Evolutionary conservation across 2,888 invertebrate genomes (phyloP).

Genomic region (Smittia sp.): DNA sequence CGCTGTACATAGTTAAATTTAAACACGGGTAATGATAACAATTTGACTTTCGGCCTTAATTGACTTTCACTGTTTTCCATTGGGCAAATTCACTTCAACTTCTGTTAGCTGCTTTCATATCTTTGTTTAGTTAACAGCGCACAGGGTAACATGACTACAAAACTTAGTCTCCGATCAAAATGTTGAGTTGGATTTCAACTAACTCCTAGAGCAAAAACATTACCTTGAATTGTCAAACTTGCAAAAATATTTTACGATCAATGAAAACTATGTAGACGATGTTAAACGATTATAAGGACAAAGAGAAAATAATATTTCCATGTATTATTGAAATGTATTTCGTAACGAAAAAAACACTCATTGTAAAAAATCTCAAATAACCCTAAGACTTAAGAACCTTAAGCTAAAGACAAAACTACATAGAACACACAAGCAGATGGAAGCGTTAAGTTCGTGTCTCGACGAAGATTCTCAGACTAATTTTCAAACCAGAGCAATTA

Average conservation of each 20-base stretch:
- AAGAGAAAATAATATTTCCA: constrained; percentile 35
- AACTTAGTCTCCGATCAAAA: too few relatives aligned
- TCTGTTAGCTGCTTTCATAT: too few relatives aligned
- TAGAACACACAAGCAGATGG: neutral
- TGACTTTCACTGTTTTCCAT: neutral
- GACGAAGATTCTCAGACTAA: neutral
- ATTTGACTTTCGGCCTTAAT: constrained; percentile 22
- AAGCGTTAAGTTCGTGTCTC: neutral
- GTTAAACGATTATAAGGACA: neutral
- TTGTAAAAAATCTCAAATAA: constrained; percentile 22
- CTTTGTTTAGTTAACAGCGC: too few relatives aligned
- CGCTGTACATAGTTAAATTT: constrained; percentile 26
- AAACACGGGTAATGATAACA: constrained; percentile 35
- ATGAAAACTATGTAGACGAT: neutral
- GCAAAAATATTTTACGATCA: neutral
- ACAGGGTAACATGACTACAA: too few relatives aligned
- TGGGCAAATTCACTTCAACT: neutral
- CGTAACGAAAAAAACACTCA: constrained; percentile 41
- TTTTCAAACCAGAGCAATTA: neutral
- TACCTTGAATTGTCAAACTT: neutral
- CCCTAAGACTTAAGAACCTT: neutral
- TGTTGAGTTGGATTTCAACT: too few relatives aligned
- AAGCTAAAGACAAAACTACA: neutral
- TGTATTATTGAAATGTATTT: constrained; percentile 42
- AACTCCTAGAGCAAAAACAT: neutral